Base-by-base conservation (phyloP, 2,888 invertebrate genomes). In the Frankliniella intonsa region DNA sequence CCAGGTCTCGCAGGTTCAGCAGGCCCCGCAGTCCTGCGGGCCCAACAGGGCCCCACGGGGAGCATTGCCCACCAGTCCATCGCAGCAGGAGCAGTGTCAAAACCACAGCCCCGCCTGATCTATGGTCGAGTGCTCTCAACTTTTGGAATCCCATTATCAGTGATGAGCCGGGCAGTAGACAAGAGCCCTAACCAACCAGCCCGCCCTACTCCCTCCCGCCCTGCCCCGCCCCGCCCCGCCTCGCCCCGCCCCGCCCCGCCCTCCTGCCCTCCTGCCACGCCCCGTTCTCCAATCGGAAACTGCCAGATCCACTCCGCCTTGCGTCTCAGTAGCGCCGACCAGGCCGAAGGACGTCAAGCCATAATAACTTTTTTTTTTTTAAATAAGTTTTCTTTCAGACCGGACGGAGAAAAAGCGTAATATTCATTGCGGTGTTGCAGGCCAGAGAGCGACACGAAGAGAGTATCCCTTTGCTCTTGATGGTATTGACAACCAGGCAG, bases 41-140 rank as follows among this genome's bases (percentile, higher is more conserved):
- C 38, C 5, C 38, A 2, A 38, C 38, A 38, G 38, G 38, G 38
- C 38, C 5, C 38, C 38, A 38, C 38, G 5, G 38, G 38, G 38
- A 38, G 38, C 38, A 38, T 38, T 38, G 38, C 38, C 38, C 38
- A 38, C 38, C 38, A 5, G 38, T 5, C 38, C 38, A 38, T 38
- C 38, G 38, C 38, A 38, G 38, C 38, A 38, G 38, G 38, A 38
- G 38, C 62, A 0, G 62, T 17, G 62, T 62, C 62, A 76, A 22
- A 76, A 76, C 25, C 69, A 76, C 69, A 10, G 62, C 14, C 62
- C 19, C 69, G 22, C 69, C 25, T 76, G 69, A 76, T 76, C 69
- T 76, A 76, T 76, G 69, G 69, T 76, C 69, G 69, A 76, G 69
- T 76, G 69, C 69, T 25, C 69, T 76, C 69, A 76, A 76, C 69